Evolutionary conservation across 2,113 vertebrate species (phyloP), one percentile per base, ranked within the genome.

Genomic region (Bubo scandiacus): DNA sequence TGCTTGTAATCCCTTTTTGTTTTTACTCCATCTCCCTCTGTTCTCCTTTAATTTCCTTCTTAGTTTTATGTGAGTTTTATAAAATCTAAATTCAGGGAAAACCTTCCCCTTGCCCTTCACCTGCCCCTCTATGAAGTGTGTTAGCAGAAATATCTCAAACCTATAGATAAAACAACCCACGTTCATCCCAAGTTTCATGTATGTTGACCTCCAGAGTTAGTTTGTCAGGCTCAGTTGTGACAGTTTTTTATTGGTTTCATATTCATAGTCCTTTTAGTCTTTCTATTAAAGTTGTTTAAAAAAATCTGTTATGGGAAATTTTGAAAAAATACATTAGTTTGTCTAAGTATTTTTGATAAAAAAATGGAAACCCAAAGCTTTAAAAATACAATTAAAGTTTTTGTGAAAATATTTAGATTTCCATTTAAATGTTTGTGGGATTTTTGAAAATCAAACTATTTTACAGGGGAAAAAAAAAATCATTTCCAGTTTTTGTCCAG

Each of bases 371-470:
- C 25, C 5, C 59, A 92, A 72, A 86, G 3, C 62, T 93, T 94
- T 94, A 87, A 96, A 90, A 96, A 96, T 65, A 65, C 70, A 94
- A 91, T 94, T 87, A 85, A 87, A 73, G 21, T 65, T 90, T 94
- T 87, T 68, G 43, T 79, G 43, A 94, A 96, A 96, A 95, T 94
- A 96, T 94, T 97, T 94, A 80, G 47, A 68, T 94, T 96, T 96
- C 95, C 40, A 90, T 91, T 91, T 72, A 75, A 95, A 75, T 73
- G 73, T 95, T 92, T 93, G 81, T 90, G 96, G 89, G 87, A 92
- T 92, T 94, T 92, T 77, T 96, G 27, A 79, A 96, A 95, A 96
- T 96, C 49, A 91, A 82, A 79, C 49, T 88, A 43, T 92, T 94
- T 93, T 57, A 91, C 21, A 40, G 23, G 29, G 22, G 15, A 32